Evolutionary conservation across 2,888 invertebrate genomes (phyloP).

Genomic region (Tromatobia lineatoria): DNA sequence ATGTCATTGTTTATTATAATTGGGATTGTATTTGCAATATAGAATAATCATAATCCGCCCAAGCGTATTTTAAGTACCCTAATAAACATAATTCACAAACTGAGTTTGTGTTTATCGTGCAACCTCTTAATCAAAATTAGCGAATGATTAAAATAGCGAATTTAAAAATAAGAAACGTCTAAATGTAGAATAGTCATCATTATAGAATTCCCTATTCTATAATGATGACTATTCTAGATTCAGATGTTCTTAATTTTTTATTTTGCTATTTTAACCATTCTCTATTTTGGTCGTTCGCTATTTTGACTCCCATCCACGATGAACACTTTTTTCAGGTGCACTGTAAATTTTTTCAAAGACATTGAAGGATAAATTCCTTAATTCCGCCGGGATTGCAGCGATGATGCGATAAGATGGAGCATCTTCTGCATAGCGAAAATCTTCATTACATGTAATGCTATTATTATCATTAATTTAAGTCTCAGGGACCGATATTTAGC

Average conservation of each 20-base stretch:
- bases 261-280: no score
- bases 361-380: not conserved
- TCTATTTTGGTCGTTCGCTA: no score
- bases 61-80: not conserved
- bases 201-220: no score
- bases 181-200: no score
- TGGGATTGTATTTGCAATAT: no score
- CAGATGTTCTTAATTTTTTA: no score
- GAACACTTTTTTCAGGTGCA: no score
- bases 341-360: not conserved
- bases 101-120: not conserved
- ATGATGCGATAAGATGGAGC: not conserved
- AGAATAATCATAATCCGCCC: no score
- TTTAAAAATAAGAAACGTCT: no score
- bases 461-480: conserved; percentile 5
- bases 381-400: not conserved
- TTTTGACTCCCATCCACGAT: no score
- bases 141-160: not conserved
- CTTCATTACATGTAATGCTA: conserved; percentile 29
- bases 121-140: not conserved
- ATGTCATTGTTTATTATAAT: no score
- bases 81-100: not conserved
- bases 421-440: not conserved
- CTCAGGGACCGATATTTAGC: conserved; percentile 2
- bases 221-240: no score